Conservation (phyloP, 2,113 vertebrate genomes). For the Sander lucioperca region DNA sequence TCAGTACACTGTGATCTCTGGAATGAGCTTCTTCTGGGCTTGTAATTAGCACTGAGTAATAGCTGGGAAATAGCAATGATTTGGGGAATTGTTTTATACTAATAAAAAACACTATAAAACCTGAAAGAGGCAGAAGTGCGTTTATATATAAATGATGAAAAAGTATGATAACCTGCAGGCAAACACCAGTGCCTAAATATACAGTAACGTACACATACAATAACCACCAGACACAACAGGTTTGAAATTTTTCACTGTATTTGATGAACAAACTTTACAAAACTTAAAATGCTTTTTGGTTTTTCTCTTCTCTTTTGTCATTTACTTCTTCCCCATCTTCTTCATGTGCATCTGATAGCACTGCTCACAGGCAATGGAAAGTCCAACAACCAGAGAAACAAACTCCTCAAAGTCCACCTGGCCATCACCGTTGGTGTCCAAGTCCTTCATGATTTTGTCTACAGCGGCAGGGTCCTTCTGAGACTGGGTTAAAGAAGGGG, state of each 20-base stretch:
- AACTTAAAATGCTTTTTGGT: conserved; percentile 39
- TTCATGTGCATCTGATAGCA: conserved; percentile 84
- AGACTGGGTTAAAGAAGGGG: conserved; percentile 69
- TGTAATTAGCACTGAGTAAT: neutral
- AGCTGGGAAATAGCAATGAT: neutral
- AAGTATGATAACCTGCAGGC: neutral
- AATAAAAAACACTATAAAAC: neutral
- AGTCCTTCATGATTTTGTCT: conserved; percentile 94
- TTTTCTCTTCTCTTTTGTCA: neutral
- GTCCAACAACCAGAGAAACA: conserved; percentile 92
- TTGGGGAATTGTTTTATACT: neutral
- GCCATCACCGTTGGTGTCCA: conserved; percentile 91
- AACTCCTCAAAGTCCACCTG: conserved; percentile 96
- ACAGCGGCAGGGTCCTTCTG: conserved; percentile 90
- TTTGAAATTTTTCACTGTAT: conserved; percentile 47
- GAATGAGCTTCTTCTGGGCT: neutral
- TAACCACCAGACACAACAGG: conserved; percentile 18
- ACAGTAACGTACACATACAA: neutral
- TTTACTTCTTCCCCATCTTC: conserved; percentile 48
- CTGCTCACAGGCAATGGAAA: conserved; percentile 94
- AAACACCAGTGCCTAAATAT: neutral
- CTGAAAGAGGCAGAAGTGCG: neutral
- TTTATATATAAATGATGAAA: neutral
- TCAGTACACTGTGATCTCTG: neutral
- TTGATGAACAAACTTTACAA: conserved; percentile 71